Base-by-base conservation (phyloP, 2,797 vertebrate species). In the Odontamblyopus rebecca region DNA sequence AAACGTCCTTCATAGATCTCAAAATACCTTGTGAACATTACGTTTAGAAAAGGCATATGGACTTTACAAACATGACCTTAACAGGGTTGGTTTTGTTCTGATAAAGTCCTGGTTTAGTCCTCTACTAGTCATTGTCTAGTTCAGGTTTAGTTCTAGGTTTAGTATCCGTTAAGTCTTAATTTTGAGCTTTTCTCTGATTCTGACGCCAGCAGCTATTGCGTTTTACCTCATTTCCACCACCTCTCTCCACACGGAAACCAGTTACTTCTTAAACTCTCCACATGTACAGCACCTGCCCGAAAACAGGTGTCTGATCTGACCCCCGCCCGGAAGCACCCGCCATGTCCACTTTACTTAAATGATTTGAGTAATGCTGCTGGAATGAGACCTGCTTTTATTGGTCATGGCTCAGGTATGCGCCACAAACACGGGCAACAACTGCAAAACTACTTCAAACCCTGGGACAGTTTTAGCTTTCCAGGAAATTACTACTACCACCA, bases 401-500 rank as follows among this genome's bases (percentile, higher is more conserved):
- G 71, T 89, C 86, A 89, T 67, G 78, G 72, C 61, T 60, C 78
- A 75, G 78, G 76, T 76, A 86, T 86, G 72, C 32, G 70, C 23
- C 30, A 64, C 62, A 79, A 88, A 69, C 73, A 60, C 81, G 81
- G 84, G 78, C 83, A 86, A 88, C 66, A 2, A 74, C 75, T 60
- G 74, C 69, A 72, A 81, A 72, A 35, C 23, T 69, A 78, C 66
- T 67, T 63, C 65, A 56, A 50, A 73, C 30, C 68, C 9, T 73
- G 80, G 23, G 23, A 23, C 23, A 23, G 23, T 75, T 66, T 72
- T 44, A 68, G 69, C 70, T 83, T 86, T 73, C 79, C 54, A 65
- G 61, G 57, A 63, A 63, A 48, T 72, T 77, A 68, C 32, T 41
- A 12, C 50, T 51, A 29, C 23, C 5, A 32, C 7, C 35, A 38